phyloP scores from a whole-genome alignment of 2,888 invertebrate species.

The Pachliopta kotzebuea region DNA sequence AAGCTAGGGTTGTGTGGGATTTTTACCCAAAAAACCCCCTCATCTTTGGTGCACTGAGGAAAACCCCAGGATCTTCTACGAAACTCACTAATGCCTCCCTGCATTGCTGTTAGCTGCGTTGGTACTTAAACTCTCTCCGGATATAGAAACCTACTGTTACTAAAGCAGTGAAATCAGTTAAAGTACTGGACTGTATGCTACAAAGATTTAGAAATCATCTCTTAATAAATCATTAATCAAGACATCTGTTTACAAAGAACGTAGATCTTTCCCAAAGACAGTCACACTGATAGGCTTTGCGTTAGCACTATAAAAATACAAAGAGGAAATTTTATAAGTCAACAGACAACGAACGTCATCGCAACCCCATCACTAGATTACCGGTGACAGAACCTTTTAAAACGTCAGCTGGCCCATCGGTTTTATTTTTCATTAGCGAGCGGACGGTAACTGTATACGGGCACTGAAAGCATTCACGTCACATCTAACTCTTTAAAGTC shows the following conservation, averaged over 20 bases:
- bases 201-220: too few species aligned
- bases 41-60: too few species aligned
- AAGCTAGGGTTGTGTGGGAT: too few species aligned
- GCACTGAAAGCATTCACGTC: constrained; percentile 18
- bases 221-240: neutral
- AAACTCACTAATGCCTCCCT: too few species aligned
- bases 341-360: neutral
- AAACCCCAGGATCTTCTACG: too few species aligned
- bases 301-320: neutral
- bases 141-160: too few species aligned
- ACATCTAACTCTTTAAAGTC: constrained; percentile 2
- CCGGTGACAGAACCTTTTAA: constrained; percentile 3
- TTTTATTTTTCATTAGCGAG: constrained; percentile 2
- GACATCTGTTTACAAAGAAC: neutral
- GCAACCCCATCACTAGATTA: neutral
- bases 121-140: too few species aligned
- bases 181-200: too few species aligned
- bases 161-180: too few species aligned
- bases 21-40: too few species aligned
- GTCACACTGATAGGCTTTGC: neutral
- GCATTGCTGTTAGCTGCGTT: too few species aligned
- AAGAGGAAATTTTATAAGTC: neutral
- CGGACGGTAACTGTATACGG: constrained; percentile 19
- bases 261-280: neutral
- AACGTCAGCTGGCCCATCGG: constrained; percentile 1